Percentiles rank a stretch among this genome's conserved stretches.
Conservation (phyloP, 2,113 vertebrate species). For the Syngnathus scovelli region DNA sequence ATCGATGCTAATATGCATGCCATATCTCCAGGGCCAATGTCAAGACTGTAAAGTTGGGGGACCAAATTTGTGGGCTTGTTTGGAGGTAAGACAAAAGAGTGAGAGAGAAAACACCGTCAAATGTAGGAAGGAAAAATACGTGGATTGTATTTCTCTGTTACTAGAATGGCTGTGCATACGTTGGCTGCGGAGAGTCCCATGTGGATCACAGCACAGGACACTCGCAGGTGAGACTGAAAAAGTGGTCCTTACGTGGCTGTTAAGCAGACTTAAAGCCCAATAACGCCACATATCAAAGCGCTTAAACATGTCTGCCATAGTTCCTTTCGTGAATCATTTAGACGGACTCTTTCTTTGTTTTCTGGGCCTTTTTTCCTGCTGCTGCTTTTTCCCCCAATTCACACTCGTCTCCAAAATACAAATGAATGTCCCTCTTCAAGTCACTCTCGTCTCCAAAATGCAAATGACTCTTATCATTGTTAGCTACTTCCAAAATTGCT, state of each 20-base stretch:
- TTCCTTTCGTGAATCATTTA: conserved; percentile 46
- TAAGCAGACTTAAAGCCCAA: neutral
- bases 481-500: too few species aligned
- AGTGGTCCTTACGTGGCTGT: neutral
- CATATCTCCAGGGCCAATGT: conserved; percentile 81
- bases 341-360: neutral
- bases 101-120: too few species aligned
- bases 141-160: conserved; percentile 19
- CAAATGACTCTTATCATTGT: too few species aligned
- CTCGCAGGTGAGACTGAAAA: conserved; percentile 81
- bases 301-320: conserved; percentile 18
- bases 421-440: too few species aligned
- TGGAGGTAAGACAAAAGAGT: conserved; percentile 77
- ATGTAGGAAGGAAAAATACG: neutral
- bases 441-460: too few species aligned
- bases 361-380: conserved; percentile 16
- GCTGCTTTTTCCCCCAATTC: neutral
- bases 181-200: conserved; percentile 95
- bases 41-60: conserved; percentile 94
- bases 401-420: neutral
- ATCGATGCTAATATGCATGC: neutral
- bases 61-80: conserved; percentile 96
- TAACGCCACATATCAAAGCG: conserved; percentile 13
- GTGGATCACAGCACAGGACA: conserved; percentile 95
- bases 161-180: conserved; percentile 88